phyloP scores from a whole-genome alignment of 2,113 vertebrate genomes.

The Equus przewalskii region DNA sequence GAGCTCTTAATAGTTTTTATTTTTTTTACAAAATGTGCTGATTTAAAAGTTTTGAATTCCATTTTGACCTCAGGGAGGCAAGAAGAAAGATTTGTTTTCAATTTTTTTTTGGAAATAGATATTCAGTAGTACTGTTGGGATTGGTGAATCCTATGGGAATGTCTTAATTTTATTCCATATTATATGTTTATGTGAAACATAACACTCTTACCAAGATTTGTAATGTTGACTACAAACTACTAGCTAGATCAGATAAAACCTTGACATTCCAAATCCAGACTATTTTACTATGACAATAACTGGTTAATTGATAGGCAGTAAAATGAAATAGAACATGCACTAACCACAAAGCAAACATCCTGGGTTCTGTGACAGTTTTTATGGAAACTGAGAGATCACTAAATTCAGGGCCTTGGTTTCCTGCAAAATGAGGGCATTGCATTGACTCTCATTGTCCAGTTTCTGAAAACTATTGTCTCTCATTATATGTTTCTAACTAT shows the following conservation, averaged over 20 bases:
- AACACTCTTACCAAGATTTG: neutral
- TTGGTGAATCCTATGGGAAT: neutral
- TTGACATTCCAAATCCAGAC: conserved; percentile 17
- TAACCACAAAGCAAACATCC: neutral
- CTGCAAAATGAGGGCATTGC: neutral
- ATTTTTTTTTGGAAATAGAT: neutral
- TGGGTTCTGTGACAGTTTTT: neutral
- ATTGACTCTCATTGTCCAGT: neutral
- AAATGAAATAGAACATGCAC: conserved; percentile 16
- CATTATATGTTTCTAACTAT: conserved; percentile 60
- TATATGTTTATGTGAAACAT: neutral
- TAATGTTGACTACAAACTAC: conserved; percentile 29
- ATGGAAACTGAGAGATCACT: neutral
- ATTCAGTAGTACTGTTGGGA: neutral
- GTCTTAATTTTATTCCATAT: neutral
- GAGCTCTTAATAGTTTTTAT: neutral
- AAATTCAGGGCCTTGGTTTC: neutral
- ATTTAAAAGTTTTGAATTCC: conserved; percentile 12
- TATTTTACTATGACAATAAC: neutral
- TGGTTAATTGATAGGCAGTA: neutral
- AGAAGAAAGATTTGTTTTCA: conserved; percentile 19
- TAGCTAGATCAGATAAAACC: conserved; percentile 10
- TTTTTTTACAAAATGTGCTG: neutral
- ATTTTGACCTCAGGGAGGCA: neutral
- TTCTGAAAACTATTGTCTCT: conserved; percentile 42